Evolutionary conservation across 2,888 invertebrate species (phyloP).

Genomic region (Epinotia demarniana): DNA sequence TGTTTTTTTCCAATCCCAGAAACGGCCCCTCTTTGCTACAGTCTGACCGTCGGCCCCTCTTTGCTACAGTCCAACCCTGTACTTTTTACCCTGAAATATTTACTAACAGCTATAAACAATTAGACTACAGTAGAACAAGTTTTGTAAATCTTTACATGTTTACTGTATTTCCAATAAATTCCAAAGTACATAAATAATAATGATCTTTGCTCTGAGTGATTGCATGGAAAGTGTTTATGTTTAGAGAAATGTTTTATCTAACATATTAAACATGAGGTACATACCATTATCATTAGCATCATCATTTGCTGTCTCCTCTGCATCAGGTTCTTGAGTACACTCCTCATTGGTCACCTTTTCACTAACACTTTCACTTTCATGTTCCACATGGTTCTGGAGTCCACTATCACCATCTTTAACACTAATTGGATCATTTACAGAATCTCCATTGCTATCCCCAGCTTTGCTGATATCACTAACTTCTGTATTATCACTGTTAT

Average conservation of each 20-base stretch:
- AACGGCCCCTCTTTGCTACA: too few species aligned
- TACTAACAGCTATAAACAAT: too few species aligned
- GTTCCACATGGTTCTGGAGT: slow-evolving; percentile 71
- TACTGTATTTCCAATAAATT: too few species aligned
- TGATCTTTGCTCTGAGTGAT: neutral
- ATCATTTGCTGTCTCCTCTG: neutral
- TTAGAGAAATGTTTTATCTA: neutral
- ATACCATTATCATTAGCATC: slow-evolving; percentile 54
- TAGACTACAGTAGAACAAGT: too few species aligned
- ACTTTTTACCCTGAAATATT: too few species aligned
- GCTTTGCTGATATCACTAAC: slow-evolving; percentile 49
- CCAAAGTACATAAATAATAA: neutral
- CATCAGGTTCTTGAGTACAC: slow-evolving; percentile 35
- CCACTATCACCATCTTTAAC: slow-evolving; percentile 54
- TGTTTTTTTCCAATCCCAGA: too few species aligned
- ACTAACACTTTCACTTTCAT: slow-evolving; percentile 54
- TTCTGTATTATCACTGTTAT: slow-evolving; percentile 43
- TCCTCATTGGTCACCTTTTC: slow-evolving; percentile 55
- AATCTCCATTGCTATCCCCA: slow-evolving; percentile 42
- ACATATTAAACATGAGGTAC: slow-evolving; percentile 30
- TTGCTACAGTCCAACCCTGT: too few species aligned
- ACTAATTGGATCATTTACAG: slow-evolving; percentile 51
- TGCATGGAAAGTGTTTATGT: neutral
- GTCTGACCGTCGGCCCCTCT: too few species aligned
- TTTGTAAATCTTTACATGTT: too few species aligned